Percentiles rank a stretch among this genome's conserved stretches.
These are phyloP conservation scores for Taeniopygia guttata DNA, from an alignment of 2,797 vertebrate genomes.

Conservation along the genomic window DNA sequence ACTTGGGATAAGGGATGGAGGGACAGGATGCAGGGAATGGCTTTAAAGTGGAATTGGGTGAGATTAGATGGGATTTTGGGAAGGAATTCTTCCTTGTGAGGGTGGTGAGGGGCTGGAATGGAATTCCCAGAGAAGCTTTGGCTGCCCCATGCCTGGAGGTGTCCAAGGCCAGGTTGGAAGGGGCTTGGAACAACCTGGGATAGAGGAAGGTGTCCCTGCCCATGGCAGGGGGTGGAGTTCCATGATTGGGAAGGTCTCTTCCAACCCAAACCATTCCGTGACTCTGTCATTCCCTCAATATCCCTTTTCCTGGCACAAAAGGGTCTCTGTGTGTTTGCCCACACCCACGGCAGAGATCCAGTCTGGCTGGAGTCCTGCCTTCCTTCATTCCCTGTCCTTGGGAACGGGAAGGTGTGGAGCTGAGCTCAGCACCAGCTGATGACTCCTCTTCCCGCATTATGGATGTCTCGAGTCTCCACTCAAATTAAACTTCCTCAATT, in stretches of 20 bases:
- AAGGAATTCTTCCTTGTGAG: rapidly evolving
- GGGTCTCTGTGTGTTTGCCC: rapidly evolving
- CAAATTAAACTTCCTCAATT: neutral
- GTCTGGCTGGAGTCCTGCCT: neutral
- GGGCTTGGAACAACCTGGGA: neutral
- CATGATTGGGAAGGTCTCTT: neutral
- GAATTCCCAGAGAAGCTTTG: neutral
- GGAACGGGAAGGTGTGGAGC: neutral
- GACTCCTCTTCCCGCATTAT: neutral
- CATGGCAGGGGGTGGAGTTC: neutral
- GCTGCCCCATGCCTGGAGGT: neutral
- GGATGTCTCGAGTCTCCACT: rapidly evolving
- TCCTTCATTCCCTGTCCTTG: neutral
- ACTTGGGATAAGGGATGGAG: no score
- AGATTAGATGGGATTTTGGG: neutral
- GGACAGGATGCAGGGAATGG: neutral
- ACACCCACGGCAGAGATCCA: rapidly evolving
- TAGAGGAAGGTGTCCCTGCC: neutral
- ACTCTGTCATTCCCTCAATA: rapidly evolving
- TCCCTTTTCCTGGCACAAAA: rapidly evolving
- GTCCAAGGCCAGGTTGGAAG: rapidly evolving
- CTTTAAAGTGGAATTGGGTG: rapidly evolving
- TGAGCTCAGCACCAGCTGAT: neutral
- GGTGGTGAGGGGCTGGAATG: rapidly evolving
- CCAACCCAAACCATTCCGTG: neutral